Evolutionary conservation across 23 tunicate genomes (phyloP).

Genomic region (Trididemnum clinides): DNA sequence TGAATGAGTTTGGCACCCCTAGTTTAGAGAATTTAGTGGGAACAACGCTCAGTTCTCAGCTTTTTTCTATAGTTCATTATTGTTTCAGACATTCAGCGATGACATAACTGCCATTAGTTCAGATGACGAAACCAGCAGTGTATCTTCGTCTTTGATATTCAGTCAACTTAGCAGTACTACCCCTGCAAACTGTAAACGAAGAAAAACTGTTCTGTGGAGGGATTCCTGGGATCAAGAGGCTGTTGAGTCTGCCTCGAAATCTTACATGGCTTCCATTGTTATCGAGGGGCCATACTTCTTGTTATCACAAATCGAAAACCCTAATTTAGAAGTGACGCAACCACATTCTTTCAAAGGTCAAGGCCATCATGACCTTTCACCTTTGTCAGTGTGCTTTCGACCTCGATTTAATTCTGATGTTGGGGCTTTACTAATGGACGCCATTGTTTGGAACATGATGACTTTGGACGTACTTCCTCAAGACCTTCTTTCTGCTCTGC

Average conservation of each 20-base stretch:
- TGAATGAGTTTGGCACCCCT: too few relatives aligned
- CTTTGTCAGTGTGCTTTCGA: background rate
- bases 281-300: slow-evolving; percentile 33
- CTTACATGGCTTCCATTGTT: slow-evolving; percentile 56
- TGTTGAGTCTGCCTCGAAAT: slow-evolving; percentile 49
- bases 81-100: slow-evolving; percentile 30
- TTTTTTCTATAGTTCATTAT: too few relatives aligned
- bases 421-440: slow-evolving; percentile 27
- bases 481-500: slow-evolving; percentile 43
- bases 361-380: background rate
- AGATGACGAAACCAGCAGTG: slow-evolving; percentile 66
- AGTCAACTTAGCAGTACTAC: slow-evolving; percentile 32
- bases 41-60: too few relatives aligned
- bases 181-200: background rate
- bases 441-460: slow-evolving; percentile 51
- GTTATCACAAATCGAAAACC: background rate
- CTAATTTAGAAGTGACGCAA: background rate
- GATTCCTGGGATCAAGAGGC: slow-evolving; percentile 93
- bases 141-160: slow-evolving; percentile 55
- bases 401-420: slow-evolving; percentile 13
- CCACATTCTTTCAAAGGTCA: background rate
- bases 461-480: slow-evolving; percentile 41
- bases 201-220: slow-evolving; percentile 82
- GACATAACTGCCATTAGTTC: slow-evolving; percentile 69
- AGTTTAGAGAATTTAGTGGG: too few relatives aligned